phyloP scores from a whole-genome alignment of 2,797 vertebrate genomes.

The Urosaurus nigricauda region DNA sequence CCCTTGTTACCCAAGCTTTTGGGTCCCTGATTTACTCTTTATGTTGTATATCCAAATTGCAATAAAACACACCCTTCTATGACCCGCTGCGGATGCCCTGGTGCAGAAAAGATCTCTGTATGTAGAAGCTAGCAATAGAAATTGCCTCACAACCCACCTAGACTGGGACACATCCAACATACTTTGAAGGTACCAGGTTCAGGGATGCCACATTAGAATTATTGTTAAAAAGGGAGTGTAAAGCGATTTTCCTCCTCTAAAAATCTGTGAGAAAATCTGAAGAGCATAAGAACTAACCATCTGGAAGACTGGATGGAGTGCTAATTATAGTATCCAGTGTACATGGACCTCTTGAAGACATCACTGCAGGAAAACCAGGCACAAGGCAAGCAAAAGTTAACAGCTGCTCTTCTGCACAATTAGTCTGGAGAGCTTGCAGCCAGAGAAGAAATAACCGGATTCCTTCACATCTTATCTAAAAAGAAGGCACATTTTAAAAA shows the following conservation, averaged over 20 bases:
- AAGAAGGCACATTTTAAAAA: background rate
- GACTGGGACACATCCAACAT: background rate
- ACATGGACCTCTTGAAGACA: constrained; percentile 90
- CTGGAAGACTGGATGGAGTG: constrained; percentile 77
- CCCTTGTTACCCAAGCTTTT: too few species aligned
- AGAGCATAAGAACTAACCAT: constrained; percentile 83
- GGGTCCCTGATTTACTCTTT: too few species aligned
- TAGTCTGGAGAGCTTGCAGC: constrained; percentile 96
- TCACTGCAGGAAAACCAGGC: constrained; percentile 93
- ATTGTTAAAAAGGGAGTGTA: background rate
- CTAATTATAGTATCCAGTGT: constrained; percentile 95
- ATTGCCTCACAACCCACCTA: too few species aligned
- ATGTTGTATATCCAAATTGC: too few species aligned
- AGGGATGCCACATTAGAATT: background rate
- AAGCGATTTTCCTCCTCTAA: background rate
- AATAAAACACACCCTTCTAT: too few species aligned
- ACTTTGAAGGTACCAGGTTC: background rate
- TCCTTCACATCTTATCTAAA: constrained; percentile 96
- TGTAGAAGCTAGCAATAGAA: too few species aligned
- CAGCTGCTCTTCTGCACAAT: constrained; percentile 95
- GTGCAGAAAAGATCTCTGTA: too few species aligned
- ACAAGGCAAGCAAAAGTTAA: constrained; percentile 96
- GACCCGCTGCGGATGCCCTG: too few species aligned
- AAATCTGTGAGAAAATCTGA: background rate
- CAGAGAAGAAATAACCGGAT: constrained; percentile 97